A percentile compares a stretch with the other conserved stretches of the same genome.
Evolutionary conservation across 1,140 invertebrate genomes (phyloP).

Genomic region (Aricia agestis): DNA sequence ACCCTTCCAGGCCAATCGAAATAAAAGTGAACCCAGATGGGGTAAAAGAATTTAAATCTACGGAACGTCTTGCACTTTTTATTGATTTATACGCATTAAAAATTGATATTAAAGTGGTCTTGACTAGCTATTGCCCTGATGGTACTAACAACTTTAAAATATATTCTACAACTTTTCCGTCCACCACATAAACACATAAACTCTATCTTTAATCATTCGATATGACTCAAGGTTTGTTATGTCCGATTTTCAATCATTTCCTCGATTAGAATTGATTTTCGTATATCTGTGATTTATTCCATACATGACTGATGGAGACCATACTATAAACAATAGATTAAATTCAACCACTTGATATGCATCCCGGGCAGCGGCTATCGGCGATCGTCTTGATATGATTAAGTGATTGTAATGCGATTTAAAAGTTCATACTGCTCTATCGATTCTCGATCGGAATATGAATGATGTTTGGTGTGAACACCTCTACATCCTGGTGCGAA

Average conservation of each 20-base stretch:
- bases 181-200: too few species aligned
- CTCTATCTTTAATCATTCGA: too few species aligned
- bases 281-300: neutral
- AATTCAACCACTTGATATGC: slow-evolving; percentile 32
- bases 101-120: slow-evolving; percentile 18
- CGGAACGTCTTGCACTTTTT: slow-evolving; percentile 12
- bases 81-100: slow-evolving; percentile 21
- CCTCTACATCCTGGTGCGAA: slow-evolving; percentile 10
- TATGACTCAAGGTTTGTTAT: too few species aligned
- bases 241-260: too few species aligned
- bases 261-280: too few species aligned
- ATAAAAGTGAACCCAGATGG: slow-evolving; percentile 21
- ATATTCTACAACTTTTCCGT: too few species aligned
- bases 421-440: slow-evolving; percentile 32
- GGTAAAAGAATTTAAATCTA: slow-evolving; percentile 9
- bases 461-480: slow-evolving; percentile 22
- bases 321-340: slow-evolving; percentile 26
- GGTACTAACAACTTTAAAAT: too few species aligned
- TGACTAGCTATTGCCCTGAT: too few species aligned
- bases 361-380: slow-evolving; percentile 32
- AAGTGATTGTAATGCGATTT: slow-evolving; percentile 42
- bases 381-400: slow-evolving; percentile 41
- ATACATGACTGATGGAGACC: neutral
- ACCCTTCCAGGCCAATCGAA: slow-evolving; percentile 45
- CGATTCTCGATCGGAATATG: slow-evolving; percentile 35